Evolutionary conservation across 2,888 invertebrate species (phyloP).

Genomic region (Agrochola lychnidis): DNA sequence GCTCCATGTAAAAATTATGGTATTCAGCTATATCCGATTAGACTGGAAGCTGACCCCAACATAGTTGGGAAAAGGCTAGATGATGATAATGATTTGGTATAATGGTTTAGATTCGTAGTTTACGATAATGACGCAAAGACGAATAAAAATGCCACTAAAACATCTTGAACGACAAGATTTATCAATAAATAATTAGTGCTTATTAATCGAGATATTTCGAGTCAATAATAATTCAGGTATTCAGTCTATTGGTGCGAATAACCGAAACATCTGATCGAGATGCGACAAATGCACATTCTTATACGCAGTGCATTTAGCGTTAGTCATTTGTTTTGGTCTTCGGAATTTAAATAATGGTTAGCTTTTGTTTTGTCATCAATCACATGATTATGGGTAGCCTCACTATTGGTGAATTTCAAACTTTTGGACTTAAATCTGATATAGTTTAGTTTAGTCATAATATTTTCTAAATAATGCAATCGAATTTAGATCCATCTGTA

Average conservation of each 20-base stretch:
- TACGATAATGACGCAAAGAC: neutral
- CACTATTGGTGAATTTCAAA: neutral
- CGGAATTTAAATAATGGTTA: neutral
- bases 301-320: neutral
- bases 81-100: no score
- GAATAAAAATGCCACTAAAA: slow-evolving; percentile 31
- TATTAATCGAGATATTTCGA: slow-evolving; percentile 35
- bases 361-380: neutral
- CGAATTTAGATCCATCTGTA: neutral
- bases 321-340: slow-evolving; percentile 38
- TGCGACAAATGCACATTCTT: slow-evolving; percentile 23
- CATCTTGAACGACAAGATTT: slow-evolving; percentile 26
- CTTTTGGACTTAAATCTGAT: neutral
- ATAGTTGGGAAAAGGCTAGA: no score
- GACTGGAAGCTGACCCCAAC: no score
- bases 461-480: neutral
- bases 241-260: slow-evolving; percentile 28
- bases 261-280: slow-evolving; percentile 12
- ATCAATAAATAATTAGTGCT: slow-evolving; percentile 14
- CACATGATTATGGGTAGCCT: neutral
- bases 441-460: neutral
- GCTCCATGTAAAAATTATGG: no score
- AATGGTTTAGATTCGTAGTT: neutral
- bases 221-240: slow-evolving; percentile 17
- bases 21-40: no score